A percentile compares a stretch with the other conserved stretches of the same genome.
phyloP scores from a whole-genome alignment of 2,888 invertebrate genomes.

The Hetaerina titia region DNA sequence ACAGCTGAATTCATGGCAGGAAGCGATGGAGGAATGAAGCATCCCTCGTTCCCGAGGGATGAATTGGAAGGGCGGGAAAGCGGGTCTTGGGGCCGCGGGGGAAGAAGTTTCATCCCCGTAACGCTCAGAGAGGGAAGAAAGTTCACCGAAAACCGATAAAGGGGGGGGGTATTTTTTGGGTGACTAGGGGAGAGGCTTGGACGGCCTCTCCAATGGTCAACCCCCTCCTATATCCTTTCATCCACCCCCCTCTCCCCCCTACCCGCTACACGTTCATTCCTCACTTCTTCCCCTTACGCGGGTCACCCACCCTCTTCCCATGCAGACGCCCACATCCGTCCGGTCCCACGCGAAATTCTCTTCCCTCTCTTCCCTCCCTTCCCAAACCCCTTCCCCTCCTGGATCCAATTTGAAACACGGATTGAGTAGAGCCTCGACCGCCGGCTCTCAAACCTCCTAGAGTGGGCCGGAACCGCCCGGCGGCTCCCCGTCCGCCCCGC shows the following conservation, averaged over 20 bases:
- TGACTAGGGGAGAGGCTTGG: background rate
- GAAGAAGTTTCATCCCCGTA: background rate
- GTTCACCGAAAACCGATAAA: no score
- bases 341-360: constrained; percentile 23
- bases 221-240: background rate
- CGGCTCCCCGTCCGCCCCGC: background rate
- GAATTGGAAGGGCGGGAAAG: background rate
- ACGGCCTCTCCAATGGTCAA: background rate
- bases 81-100: background rate
- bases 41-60: background rate
- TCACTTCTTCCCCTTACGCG: background rate
- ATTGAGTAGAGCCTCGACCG: background rate
- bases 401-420: constrained; percentile 32
- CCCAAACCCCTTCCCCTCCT: background rate
- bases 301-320: background rate
- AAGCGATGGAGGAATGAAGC: background rate
- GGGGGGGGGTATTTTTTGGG: background rate
- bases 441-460: background rate
- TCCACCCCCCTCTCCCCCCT: background rate
- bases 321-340: constrained; percentile 31
- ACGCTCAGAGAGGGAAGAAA: background rate
- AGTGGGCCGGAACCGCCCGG: background rate
- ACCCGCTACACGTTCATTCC: background rate
- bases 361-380: background rate
- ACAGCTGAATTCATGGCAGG: background rate